Percentiles rank a stretch among this genome's conserved stretches.
Evolutionary conservation across 2,888 invertebrate species (phyloP).

Genomic region (Archips crataeganus): DNA sequence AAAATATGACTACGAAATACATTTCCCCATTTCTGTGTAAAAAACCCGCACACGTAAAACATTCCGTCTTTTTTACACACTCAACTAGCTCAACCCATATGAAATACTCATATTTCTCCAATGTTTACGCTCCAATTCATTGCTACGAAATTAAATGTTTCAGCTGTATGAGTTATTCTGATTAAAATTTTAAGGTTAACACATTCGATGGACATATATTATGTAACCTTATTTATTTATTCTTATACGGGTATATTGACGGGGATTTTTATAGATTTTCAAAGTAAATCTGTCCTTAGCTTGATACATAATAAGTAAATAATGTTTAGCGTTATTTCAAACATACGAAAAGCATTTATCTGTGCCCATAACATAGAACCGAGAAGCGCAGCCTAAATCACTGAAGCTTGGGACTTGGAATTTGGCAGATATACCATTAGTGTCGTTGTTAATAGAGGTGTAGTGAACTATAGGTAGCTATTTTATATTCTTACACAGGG

Average conservation of each 20-base stretch:
- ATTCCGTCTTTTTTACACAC: not conserved
- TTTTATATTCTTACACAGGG: too few relatives aligned
- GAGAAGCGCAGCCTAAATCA: too few relatives aligned
- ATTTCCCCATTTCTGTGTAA: not conserved
- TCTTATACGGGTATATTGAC: too few relatives aligned
- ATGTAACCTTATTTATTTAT: not conserved
- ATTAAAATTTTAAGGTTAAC: conserved; percentile 22
- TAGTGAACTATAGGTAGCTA: not conserved
- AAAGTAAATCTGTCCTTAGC: not conserved
- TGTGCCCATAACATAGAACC: too few relatives aligned
- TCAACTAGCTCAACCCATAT: conserved; percentile 1
- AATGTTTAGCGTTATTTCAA: not conserved
- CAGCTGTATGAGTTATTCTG: conserved; percentile 25
- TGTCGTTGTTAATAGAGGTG: too few relatives aligned
- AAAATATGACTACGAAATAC: not conserved
- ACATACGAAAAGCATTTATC: too few relatives aligned
- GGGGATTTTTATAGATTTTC: too few relatives aligned
- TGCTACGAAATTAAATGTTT: conserved; percentile 29
- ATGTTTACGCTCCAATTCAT: conserved; percentile 15
- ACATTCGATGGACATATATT: not conserved
- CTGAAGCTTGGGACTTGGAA: too few relatives aligned
- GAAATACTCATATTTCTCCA: conserved; percentile 21
- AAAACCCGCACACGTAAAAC: not conserved
- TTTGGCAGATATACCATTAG: too few relatives aligned
- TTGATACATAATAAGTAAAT: not conserved